These are phyloP conservation scores for Trachops cirrhosus DNA, from an alignment of 2,797 vertebrate species.

Conservation along the genomic window DNA sequence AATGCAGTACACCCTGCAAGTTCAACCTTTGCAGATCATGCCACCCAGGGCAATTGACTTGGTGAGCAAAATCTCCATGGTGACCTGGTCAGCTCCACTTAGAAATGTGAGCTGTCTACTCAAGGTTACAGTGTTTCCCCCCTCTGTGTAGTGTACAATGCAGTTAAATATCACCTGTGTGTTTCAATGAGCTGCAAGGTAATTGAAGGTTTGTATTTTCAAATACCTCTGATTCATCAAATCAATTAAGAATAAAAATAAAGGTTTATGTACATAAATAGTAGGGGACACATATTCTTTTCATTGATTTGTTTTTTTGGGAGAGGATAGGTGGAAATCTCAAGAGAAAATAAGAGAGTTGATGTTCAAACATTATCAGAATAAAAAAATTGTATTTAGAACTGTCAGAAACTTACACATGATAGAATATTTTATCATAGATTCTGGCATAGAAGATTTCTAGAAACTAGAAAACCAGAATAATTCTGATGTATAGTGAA, in stretches of 20 bases:
- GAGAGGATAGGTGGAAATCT: not conserved
- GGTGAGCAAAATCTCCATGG: conserved; percentile 47
- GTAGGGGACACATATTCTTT: not conserved
- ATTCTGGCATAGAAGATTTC: not conserved
- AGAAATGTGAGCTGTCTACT: conserved; percentile 62
- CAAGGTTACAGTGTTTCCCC: not conserved
- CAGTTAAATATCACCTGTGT: not conserved
- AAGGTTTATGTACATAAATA: not conserved
- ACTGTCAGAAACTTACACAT: not conserved
- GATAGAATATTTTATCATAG: not conserved
- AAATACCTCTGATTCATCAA: not conserved
- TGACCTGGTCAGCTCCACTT: not conserved
- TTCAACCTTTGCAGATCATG: conserved; percentile 23
- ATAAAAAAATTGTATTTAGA: not conserved
- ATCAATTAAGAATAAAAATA: not conserved
- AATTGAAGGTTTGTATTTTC: not conserved
- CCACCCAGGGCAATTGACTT: not conserved
- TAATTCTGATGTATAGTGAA: not conserved
- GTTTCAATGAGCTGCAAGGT: not conserved
- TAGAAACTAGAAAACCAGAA: conserved; percentile 15
- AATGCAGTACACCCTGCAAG: not conserved
- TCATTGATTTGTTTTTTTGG: not conserved
- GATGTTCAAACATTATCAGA: not conserved
- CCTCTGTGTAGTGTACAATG: not conserved
- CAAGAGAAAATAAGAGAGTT: not conserved